These are phyloP conservation scores for Alcedo atthis DNA, from an alignment of 2,797 vertebrate genomes.

Conservation along the genomic window DNA sequence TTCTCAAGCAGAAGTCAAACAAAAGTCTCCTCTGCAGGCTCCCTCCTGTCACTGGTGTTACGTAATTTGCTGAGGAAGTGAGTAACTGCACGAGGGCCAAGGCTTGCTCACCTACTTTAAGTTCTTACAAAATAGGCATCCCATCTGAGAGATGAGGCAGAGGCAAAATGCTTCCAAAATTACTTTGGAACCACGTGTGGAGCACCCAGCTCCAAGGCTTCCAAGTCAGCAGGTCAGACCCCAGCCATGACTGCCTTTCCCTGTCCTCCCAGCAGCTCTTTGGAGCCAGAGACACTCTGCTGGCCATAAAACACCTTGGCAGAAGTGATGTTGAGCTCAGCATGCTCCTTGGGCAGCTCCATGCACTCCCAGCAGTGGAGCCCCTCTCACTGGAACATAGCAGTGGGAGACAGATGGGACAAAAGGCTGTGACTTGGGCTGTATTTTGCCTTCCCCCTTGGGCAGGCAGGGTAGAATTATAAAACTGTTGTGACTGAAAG, in stretches of 20 bases:
- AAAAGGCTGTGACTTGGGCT: not conserved
- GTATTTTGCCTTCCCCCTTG: accelerated
- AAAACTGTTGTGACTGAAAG: no score
- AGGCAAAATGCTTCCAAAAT: not conserved
- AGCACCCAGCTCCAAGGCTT: not conserved
- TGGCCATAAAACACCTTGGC: not conserved
- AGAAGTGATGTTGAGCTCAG: accelerated
- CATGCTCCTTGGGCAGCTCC: not conserved
- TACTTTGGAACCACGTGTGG: not conserved
- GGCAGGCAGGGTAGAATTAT: not conserved
- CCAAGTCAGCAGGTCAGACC: not conserved
- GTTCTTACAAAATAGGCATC: not conserved
- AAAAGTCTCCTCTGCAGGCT: not conserved
- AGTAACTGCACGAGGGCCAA: not conserved
- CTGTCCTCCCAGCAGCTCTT: not conserved
- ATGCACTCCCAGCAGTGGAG: accelerated
- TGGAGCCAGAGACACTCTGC: accelerated
- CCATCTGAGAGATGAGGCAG: not conserved
- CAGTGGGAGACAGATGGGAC: accelerated
- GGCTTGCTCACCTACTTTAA: not conserved
- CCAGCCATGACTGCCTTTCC: accelerated
- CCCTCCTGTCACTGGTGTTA: not conserved
- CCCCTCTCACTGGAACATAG: not conserved
- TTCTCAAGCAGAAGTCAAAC: not conserved
- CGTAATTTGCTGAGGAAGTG: not conserved